Conservation (phyloP, 2,888 invertebrate genomes). For the Cryptocephalus primarius region DNA sequence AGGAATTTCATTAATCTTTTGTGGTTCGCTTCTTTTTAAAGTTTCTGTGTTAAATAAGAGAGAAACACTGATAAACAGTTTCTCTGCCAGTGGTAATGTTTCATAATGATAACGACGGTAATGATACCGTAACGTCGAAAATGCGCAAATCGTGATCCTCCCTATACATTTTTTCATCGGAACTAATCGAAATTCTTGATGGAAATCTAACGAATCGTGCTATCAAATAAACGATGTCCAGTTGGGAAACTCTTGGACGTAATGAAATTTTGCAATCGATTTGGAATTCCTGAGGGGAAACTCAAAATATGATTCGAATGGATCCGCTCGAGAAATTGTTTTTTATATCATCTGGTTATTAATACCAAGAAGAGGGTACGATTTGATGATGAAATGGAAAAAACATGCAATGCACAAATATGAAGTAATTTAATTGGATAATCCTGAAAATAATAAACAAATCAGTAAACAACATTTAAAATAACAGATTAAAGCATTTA, state of each 20-base stretch:
- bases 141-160: not conserved
- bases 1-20: conserved; percentile 14
- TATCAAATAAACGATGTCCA: conserved; percentile 26
- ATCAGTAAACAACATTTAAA: too few species aligned
- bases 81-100: not conserved
- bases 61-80: conserved; percentile 11
- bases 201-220: conserved; percentile 26
- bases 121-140: not conserved
- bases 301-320: conserved; percentile 17
- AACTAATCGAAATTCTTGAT: conserved; percentile 19
- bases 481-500: too few species aligned
- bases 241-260: conserved; percentile 22
- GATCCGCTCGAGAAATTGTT: conserved; percentile 1
- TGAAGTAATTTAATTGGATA: too few species aligned
- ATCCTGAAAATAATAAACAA: too few species aligned
- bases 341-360: too few species aligned
- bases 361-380: too few species aligned
- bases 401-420: too few species aligned
- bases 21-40: conserved; percentile 8
- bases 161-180: not conserved
- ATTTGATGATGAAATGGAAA: too few species aligned
- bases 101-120: not conserved
- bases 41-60: conserved; percentile 10
- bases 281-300: conserved; percentile 29
- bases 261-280: conserved; percentile 31